Percentiles rank a stretch among this genome's conserved stretches.
phyloP scores from a whole-genome alignment of 2,113 vertebrate genomes.

The Myanophis thanlyinensis region DNA sequence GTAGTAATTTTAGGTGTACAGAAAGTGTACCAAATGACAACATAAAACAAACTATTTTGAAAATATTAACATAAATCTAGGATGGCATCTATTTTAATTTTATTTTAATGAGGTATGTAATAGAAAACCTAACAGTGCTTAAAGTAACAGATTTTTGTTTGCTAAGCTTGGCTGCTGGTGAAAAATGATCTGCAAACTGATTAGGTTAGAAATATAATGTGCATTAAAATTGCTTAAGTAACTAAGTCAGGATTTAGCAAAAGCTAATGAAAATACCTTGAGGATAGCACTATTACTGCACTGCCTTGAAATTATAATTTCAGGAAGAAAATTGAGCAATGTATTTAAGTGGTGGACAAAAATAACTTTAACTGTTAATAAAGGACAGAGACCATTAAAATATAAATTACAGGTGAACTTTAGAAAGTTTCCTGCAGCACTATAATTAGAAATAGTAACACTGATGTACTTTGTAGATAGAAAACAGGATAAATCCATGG shows the following conservation, averaged over 20 bases:
- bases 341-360: background rate
- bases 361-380: background rate
- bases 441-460: background rate
- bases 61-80: slow-evolving; percentile 23
- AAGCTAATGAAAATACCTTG: slow-evolving; percentile 10
- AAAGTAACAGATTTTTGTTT: slow-evolving; percentile 31
- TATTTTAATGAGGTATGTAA: slow-evolving; percentile 39
- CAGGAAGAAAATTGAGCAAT: background rate
- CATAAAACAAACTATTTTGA: slow-evolving; percentile 11
- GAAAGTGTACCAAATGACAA: background rate
- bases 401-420: background rate
- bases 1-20: background rate
- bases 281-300: slow-evolving; percentile 9
- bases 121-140: slow-evolving; percentile 31
- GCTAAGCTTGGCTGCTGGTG: slow-evolving; percentile 25
- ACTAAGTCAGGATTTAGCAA: background rate
- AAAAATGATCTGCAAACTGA: slow-evolving; percentile 16
- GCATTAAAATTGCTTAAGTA: slow-evolving; percentile 16
- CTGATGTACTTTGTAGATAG: background rate
- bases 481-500: background rate
- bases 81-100: slow-evolving; percentile 25
- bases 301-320: background rate
- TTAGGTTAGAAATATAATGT: slow-evolving; percentile 35
- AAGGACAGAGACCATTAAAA: background rate
- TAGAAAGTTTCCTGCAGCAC: background rate